Conservation (phyloP, 2,797 vertebrate genomes). For the Artibeus lituratus region DNA sequence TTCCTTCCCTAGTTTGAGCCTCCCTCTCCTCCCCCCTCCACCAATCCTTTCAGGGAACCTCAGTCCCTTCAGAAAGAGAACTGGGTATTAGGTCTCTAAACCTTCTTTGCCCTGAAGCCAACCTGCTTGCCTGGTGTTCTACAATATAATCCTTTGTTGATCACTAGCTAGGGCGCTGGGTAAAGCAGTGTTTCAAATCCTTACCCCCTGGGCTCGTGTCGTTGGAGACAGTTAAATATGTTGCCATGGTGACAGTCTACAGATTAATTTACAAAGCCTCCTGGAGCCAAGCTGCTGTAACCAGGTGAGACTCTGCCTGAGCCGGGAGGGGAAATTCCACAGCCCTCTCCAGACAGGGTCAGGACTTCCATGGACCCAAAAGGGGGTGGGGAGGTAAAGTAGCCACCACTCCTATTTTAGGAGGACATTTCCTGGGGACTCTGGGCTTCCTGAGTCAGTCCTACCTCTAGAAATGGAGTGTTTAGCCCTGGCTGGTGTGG, state of each 20-base stretch:
- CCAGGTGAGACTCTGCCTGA: background rate
- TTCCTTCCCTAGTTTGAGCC: background rate
- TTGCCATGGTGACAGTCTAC: slow-evolving; percentile 41
- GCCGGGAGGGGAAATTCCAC: background rate
- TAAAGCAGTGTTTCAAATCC: slow-evolving; percentile 44
- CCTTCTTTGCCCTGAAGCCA: slow-evolving; percentile 1
- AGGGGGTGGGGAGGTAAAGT: background rate
- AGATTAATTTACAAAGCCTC: slow-evolving; percentile 49
- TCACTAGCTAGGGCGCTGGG: slow-evolving; percentile 10
- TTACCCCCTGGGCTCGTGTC: background rate
- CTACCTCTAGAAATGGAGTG: background rate
- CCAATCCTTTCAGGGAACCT: background rate
- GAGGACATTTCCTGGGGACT: background rate
- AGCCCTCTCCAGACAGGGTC: background rate
- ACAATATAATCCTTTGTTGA: slow-evolving; percentile 51
- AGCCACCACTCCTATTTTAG: background rate
- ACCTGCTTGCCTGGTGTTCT: background rate
- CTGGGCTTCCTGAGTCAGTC: background rate
- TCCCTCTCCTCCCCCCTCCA: background rate
- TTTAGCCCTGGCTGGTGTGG: background rate
- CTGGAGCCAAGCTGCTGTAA: slow-evolving; percentile 48
- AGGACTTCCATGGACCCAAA: background rate
- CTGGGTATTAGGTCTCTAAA: background rate
- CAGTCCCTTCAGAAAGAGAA: background rate
- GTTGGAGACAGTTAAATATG: slow-evolving; percentile 48